These are phyloP conservation scores for Atta cephalotes DNA, from an alignment of 1,140 invertebrate species.

Conservation along the genomic window DNA sequence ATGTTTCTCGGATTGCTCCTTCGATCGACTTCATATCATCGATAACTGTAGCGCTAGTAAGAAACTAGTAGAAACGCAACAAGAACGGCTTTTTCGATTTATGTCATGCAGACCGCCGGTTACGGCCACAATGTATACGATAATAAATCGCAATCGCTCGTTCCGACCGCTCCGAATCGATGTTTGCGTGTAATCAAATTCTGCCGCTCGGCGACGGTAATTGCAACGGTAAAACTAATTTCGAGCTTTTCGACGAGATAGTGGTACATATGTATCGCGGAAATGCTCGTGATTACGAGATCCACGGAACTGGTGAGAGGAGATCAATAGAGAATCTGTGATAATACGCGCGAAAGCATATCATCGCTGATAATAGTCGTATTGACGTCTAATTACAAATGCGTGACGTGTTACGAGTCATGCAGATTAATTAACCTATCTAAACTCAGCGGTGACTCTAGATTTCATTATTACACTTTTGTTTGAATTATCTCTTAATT, in stretches of 20 bases:
- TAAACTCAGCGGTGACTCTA: not conserved
- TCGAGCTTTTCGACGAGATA: constrained; percentile 33
- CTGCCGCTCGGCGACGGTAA: constrained; percentile 41
- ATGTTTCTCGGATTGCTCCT: not conserved
- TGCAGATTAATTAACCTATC: constrained; percentile 35
- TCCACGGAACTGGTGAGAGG: not conserved
- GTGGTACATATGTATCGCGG: constrained; percentile 8
- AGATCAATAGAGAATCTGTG: constrained; percentile 16
- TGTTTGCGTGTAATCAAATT: constrained; percentile 61
- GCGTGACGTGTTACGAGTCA: constrained; percentile 16
- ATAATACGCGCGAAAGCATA: constrained; percentile 37
- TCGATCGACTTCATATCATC: constrained; percentile 8
- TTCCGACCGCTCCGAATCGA: constrained; percentile 51
- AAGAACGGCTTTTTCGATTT: constrained; percentile 50
- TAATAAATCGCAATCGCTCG: constrained; percentile 54
- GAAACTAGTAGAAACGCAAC: constrained; percentile 45
- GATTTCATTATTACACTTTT: constrained; percentile 7
- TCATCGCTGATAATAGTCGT: constrained; percentile 5
- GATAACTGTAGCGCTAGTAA: not conserved
- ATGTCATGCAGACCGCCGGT: constrained; percentile 37
- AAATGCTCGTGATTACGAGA: constrained; percentile 42
- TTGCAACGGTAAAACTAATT: constrained; percentile 58
- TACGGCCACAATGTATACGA: constrained; percentile 45
- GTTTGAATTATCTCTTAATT: constrained; percentile 4
- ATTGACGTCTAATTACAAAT: constrained; percentile 35